Base-by-base conservation (phyloP, 2,888 invertebrate species). In the Pyrrhosoma nymphula region DNA sequence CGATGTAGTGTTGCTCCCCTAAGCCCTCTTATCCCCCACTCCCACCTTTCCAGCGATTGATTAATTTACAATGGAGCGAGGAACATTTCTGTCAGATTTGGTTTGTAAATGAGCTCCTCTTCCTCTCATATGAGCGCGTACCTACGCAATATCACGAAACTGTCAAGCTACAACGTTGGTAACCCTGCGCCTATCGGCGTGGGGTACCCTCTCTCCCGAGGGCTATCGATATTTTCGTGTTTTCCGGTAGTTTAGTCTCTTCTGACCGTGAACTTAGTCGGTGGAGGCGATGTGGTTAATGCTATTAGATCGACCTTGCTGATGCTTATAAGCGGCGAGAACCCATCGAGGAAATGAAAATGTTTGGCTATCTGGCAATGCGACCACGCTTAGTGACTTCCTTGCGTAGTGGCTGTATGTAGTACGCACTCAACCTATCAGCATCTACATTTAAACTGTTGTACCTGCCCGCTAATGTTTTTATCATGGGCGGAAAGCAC, bases 211-310 rank as follows among this genome's bases (percentile, higher is more conserved):
- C 82, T 16, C 82, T 82, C 82, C 14, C 30, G 12, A 6, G 35
- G 82, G 30, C 35, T 35, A 82, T 30, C 26, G 82, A 82, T 82
- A 82, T 82, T 82, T 82, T 82, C 82, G 82, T 82, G 82, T 82
- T 35, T 82, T 3, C 4, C 35, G 82, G 82, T 35, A 82, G 82
- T 82, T 82, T 82, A 10, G 47, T n/a, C 35, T 18, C 60, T n/a
- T 82, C 26, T 82, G 82, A 18, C 82, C 82, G n/a, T 82, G 82
- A 82, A 82, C 82, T 82, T 82, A 35, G 35, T 82, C 82, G 82
- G 35, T 4, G 69, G 0, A n/a, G 16, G 26, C 20, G 16, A 82
- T 35, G 82, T 35, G 18, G 82, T 30, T 30, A 82, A 82, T 35
- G 30, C 82, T 82, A 1, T 35, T 8, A 82, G 30, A 82, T 82